phyloP scores from a whole-genome alignment of 2,797 vertebrate species.

The Gobionotothen gibberifrons region DNA sequence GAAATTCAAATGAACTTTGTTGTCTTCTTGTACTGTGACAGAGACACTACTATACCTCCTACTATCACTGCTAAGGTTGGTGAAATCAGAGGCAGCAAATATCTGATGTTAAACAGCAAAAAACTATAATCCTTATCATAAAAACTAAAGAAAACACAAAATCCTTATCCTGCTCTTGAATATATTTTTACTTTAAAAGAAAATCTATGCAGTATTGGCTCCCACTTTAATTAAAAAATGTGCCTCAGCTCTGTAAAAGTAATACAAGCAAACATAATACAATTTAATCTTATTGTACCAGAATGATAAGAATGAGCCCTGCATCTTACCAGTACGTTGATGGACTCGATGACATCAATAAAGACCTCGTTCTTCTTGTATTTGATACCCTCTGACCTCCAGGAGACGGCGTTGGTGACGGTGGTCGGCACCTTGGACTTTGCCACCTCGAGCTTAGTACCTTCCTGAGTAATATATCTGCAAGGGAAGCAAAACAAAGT shows the following conservation, averaged over 20 bases:
- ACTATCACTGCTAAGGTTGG: neutral
- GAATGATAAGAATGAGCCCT: neutral
- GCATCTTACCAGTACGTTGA: constrained; percentile 91
- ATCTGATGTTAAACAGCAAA: neutral
- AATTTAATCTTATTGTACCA: fast-evolving
- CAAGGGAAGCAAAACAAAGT: neutral
- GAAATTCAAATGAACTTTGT: neutral
- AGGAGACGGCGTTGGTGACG: constrained; percentile 95
- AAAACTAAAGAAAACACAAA: neutral
- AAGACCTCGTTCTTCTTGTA: constrained; percentile 98
- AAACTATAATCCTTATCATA: neutral
- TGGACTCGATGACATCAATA: constrained; percentile 94
- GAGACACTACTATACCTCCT: neutral
- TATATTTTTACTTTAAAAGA: neutral
- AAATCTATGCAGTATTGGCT: neutral
- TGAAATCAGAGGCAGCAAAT: neutral
- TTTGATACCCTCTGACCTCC: constrained; percentile 93
- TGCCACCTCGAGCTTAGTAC: constrained; percentile 90
- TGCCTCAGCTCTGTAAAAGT: neutral
- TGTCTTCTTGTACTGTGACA: neutral
- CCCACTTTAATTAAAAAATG: neutral
- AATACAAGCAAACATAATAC: neutral
- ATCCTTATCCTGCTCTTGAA: neutral
- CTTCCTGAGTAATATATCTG: constrained; percentile 94
- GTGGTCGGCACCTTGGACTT: constrained; percentile 91